phyloP scores from a whole-genome alignment of 2,113 vertebrate species.

The Oostethus manadensis region DNA sequence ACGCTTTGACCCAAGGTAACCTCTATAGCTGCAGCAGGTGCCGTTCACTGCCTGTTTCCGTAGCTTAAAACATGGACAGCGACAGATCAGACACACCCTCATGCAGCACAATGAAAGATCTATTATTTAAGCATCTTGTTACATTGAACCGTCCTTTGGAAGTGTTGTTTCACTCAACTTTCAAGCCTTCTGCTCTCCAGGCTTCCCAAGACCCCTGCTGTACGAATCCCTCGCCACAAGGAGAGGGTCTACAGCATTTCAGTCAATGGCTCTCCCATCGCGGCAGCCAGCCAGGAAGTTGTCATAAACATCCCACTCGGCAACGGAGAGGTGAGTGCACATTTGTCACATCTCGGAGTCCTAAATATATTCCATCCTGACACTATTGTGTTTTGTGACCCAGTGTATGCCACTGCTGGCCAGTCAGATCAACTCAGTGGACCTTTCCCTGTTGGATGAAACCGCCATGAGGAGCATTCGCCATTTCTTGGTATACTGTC shows the following conservation, averaged over 20 bases:
- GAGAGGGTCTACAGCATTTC: slow-evolving; percentile 74
- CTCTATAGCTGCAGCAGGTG: neutral
- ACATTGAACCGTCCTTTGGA: no score
- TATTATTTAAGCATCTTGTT: no score
- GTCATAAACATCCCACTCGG: slow-evolving; percentile 70
- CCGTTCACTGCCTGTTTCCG: neutral
- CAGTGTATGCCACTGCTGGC: slow-evolving; percentile 74
- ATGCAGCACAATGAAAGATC: no score
- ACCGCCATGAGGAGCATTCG: slow-evolving; percentile 60
- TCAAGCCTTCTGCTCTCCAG: slow-evolving; percentile 29
- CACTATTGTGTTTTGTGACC: slow-evolving; percentile 4
- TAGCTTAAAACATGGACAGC: neutral
- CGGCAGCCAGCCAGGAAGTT: slow-evolving; percentile 53
- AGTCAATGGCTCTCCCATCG: slow-evolving; percentile 73
- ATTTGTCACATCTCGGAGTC: no score
- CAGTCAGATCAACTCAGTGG: slow-evolving; percentile 72
- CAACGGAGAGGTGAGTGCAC: slow-evolving; percentile 69
- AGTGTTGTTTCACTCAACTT: neutral
- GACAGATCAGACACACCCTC: neutral
- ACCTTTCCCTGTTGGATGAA: slow-evolving; percentile 65
- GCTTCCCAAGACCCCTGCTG: slow-evolving; percentile 67
- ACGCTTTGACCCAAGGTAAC: slow-evolving; percentile 72
- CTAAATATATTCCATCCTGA: no score
- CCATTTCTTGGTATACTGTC: slow-evolving; percentile 61
- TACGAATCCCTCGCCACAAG: slow-evolving; percentile 68